Evolutionary conservation across 2,888 invertebrate species (phyloP).

Genomic region (Watsonalla cultraria): DNA sequence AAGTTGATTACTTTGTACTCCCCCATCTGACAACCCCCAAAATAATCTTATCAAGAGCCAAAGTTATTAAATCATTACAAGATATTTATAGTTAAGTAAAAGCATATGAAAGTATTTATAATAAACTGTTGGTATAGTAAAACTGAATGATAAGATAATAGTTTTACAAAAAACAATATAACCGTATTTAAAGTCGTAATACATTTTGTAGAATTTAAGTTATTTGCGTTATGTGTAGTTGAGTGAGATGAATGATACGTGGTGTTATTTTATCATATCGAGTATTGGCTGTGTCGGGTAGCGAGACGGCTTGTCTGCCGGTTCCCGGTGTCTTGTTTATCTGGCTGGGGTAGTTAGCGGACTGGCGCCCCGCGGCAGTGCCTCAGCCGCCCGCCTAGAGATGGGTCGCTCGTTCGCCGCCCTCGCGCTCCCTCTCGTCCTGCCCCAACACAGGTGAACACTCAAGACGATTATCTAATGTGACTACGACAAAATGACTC

Average conservation of each 20-base stretch:
- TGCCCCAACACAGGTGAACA: slow-evolving; percentile 56
- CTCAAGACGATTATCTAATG: slow-evolving; percentile 36
- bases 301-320: slow-evolving; percentile 77
- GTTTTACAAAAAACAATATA: no score
- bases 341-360: slow-evolving; percentile 63
- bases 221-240: slow-evolving; percentile 17
- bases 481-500: slow-evolving; percentile 64
- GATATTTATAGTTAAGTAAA: no score
- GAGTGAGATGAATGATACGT: slow-evolving; percentile 52
- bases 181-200: no score
- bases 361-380: slow-evolving; percentile 65
- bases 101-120: no score
- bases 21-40: neutral
- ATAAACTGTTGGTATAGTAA: no score
- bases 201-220: no score
- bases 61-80: no score
- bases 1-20: neutral
- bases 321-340: slow-evolving; percentile 75
- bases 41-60: neutral
- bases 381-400: slow-evolving; percentile 52
- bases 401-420: slow-evolving; percentile 63
- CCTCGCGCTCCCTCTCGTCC: slow-evolving; percentile 38
- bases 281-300: slow-evolving; percentile 58
- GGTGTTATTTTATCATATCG: slow-evolving; percentile 70
- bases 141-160: no score